Evolutionary conservation across 92 coral and sea anemone genomes (phyloP), one percentile per base, ranked within the genome.

Genomic region (Nematostella vectensis): DNA sequence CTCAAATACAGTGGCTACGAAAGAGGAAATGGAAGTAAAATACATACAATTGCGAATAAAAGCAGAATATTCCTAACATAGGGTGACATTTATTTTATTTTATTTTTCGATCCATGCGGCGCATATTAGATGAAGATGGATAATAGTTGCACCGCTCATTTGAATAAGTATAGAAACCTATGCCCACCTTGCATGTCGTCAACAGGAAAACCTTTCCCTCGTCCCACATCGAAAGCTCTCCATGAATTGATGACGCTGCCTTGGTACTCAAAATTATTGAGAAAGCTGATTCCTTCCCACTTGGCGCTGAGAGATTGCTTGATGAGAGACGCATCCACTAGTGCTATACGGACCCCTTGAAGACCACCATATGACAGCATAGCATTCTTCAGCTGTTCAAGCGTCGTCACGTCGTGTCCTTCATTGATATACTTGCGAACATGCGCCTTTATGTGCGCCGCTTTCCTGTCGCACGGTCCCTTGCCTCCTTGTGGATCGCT

Each of bases 401-500:
- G 43, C 19, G 67, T 61, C 15, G 36, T 62, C 29, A 61, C 59
- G 30, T 76, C 70, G 42, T 76, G 52, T 8, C 67, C 71, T 44
- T 75, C 67, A 50, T 75, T 53, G 36, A 75, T 39, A 33, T 55
- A 60, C 16, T 59, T 48, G 11, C 51, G 55, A 17, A 62, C 63
- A 28, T 75, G 76, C 38, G 54, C 57, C 40, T 75, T 68, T 19
- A 69, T 31, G n/a, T 69, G 54, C 28, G 75, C 74, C 21, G 75
- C 61, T 57, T 54, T 49, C 3, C 75, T 59, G 33, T 75, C 75
- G 22, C 75, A 69, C 13, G 63, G 58, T 0, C 65, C 71, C 42
- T 68, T 76, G 13, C 82, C 76, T 22, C 70, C 75, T 31, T 76
- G 76, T 22, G 82, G 82, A 30, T 76, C 82, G 1, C 66, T 68